Base-by-base conservation (phyloP, 1,140 invertebrate species). In the Varroa destructor region DNA sequence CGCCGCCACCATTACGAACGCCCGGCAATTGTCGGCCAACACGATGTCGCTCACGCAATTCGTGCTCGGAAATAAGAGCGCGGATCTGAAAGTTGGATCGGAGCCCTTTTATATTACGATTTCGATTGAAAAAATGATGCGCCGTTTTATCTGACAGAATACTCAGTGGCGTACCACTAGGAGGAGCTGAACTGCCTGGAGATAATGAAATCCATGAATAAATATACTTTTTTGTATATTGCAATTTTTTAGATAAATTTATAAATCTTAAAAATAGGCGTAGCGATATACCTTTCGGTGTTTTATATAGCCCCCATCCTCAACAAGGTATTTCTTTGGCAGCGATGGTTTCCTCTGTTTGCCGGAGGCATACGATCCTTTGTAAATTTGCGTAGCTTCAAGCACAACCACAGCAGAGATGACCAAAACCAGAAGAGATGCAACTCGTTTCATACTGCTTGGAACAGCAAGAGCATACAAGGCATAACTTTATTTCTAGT, bases 271-370 rank as follows among this genome's bases (percentile, higher is more conserved):
- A 37, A 42, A 37, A 67, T 25, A 4, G 46, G 12, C 36, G 12
- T 12, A 67, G n/a, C 3, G 1, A 67, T 37, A 14, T 46, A 67
- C 61, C 37, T 67, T 67, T 37, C 61, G 14, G 8, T 67, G 61
- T 37, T 67, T 67, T 12, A 67, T 10, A 46, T 67, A 67, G 8
- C 61, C 61, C 2, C 61, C 61, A 2, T 67, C 61, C 8, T 67
- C 61, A 40, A 67, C 37, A 5, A 67, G 12, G 8, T 67, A 67
- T 37, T 67, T 67, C 46, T 67, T 67, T 2, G 61, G 61, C 14
- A 67, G 36, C 61, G 61, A 67, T 3, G 61, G 61, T 40, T 67
- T 67, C 37, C 61, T n/a, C 8, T 67, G 61, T 46, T 67, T 67
- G 10, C 40, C 61, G 1, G 61, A 46, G 36, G 12, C 40, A 5